These are phyloP conservation scores for Apogon talboti DNA, from an alignment of 2,797 vertebrate genomes.

Conservation along the genomic window DNA sequence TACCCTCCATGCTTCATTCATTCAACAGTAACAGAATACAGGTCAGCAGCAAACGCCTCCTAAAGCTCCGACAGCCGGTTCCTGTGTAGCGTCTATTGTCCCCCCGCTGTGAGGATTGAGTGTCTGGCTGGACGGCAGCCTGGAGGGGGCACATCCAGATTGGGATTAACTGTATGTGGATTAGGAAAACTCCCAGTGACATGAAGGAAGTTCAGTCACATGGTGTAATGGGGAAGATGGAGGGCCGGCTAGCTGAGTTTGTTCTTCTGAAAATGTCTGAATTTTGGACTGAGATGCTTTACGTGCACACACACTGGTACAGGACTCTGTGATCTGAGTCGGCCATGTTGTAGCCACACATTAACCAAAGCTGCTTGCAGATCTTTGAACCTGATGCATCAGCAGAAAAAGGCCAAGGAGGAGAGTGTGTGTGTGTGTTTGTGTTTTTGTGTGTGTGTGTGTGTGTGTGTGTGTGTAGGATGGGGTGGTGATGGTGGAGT, in stretches of 20 bases:
- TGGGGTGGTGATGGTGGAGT: conserved; percentile 1
- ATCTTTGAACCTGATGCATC: conserved; percentile 68
- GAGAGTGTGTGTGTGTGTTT: conserved; percentile 1
- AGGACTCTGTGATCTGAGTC: conserved; percentile 45
- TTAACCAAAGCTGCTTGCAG: conserved; percentile 64
- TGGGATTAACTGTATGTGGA: conserved; percentile 59
- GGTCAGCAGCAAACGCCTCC: background rate
- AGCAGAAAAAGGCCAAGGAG: conserved; percentile 53
- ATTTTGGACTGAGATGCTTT: conserved; percentile 10
- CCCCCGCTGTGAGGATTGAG: conserved; percentile 38
- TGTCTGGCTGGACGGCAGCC: conserved; percentile 40
- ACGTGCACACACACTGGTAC: conserved; percentile 11
- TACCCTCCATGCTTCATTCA: conserved; percentile 19
- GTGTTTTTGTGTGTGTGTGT: background rate
- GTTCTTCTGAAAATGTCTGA: conserved; percentile 11
- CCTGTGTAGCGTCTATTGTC: conserved; percentile 7
- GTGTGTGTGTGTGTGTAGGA: background rate
- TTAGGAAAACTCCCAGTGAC: conserved; percentile 49
- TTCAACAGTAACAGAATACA: conserved; percentile 13
- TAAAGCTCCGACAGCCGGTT: conserved; percentile 30
- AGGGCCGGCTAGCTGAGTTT: background rate
- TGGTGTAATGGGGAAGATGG: conserved; percentile 9
- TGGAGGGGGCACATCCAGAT: conserved; percentile 20
- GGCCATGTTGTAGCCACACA: conserved; percentile 58
- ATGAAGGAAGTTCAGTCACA: conserved; percentile 32